phyloP scores from a whole-genome alignment of 2,797 vertebrate species.

The Amazona ochrocephala region DNA sequence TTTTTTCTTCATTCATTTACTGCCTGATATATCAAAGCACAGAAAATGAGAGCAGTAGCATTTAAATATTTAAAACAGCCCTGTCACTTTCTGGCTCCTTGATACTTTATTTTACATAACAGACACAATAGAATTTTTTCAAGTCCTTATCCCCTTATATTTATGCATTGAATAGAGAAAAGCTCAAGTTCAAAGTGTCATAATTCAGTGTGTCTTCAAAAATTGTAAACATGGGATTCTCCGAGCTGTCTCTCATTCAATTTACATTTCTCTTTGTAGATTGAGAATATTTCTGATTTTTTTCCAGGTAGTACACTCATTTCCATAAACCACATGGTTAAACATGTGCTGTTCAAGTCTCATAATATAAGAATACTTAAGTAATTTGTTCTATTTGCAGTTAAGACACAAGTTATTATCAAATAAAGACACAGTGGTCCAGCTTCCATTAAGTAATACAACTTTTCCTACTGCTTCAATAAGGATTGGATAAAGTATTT shows the following conservation, averaged over 20 bases:
- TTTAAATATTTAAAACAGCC: not conserved
- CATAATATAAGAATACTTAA: not conserved
- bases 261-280: not conserved
- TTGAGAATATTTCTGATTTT: not conserved
- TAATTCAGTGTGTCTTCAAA: not conserved
- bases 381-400: not conserved
- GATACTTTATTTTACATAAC: not conserved
- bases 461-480: not conserved
- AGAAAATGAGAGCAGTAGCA: not conserved
- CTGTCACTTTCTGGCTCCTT: not conserved
- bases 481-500: not conserved
- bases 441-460: not conserved
- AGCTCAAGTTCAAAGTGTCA: not conserved
- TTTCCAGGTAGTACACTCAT: not conserved
- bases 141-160: not conserved
- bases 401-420: not conserved
- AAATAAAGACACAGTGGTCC: not conserved
- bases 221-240: not conserved
- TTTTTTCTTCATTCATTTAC: not conserved
- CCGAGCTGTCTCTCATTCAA: not conserved
- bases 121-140: not conserved
- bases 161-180: not conserved
- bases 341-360: not conserved
- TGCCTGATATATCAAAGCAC: not conserved
- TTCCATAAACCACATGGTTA: not conserved